phyloP scores from a whole-genome alignment of 2,113 vertebrate species.

The Calcarius ornatus region DNA sequence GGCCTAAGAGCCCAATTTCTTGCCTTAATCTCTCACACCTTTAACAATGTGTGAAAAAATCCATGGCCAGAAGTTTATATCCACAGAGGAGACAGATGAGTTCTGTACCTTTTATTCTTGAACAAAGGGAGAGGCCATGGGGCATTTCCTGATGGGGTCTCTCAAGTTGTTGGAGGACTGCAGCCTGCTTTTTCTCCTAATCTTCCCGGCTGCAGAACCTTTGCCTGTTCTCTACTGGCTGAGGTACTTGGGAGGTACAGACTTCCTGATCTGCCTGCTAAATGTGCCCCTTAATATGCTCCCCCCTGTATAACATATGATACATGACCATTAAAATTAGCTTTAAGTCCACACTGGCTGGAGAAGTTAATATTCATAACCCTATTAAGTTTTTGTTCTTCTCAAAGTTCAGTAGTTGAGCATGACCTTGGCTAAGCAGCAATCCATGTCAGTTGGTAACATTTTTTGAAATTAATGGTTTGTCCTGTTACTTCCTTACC shows the following conservation, averaged over 20 bases:
- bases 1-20: background rate
- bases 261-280: background rate
- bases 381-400: background rate
- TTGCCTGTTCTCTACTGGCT: background rate
- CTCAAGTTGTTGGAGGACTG: background rate
- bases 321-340: background rate
- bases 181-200: background rate
- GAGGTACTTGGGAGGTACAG: background rate
- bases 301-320: background rate
- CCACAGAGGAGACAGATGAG: background rate
- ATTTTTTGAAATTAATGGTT: background rate
- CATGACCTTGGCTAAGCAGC: background rate
- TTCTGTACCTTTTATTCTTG: background rate
- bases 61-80: background rate
- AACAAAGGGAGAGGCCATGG: background rate
- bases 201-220: background rate
- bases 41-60: background rate
- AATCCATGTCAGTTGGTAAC: fast-evolving
- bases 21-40: background rate
- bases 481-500: background rate
- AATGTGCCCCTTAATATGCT: background rate
- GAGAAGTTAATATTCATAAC: background rate
- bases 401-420: background rate
- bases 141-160: background rate
- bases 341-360: background rate